Percentiles rank a stretch among this genome's conserved stretches.
phyloP scores from a whole-genome alignment of 2,888 invertebrate genomes.

The Aphidoletes aphidimyza region DNA sequence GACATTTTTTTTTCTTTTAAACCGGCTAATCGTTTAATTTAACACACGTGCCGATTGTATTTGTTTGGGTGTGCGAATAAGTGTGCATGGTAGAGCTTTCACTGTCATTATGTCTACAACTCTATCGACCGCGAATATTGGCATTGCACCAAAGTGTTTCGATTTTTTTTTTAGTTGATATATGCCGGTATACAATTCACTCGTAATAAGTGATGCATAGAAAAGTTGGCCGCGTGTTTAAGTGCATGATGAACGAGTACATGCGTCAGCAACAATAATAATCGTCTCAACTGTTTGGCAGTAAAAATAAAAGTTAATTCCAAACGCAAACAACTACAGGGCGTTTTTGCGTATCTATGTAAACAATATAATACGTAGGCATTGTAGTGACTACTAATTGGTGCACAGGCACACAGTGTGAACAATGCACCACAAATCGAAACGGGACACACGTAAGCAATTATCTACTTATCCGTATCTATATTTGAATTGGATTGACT shows the following conservation, averaged over 20 bases:
- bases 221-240: not conserved
- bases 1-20: not conserved
- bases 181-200: not conserved
- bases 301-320: not conserved
- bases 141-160: constrained; percentile 2
- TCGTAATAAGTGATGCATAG: not conserved
- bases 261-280: not conserved
- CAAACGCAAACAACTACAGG: constrained; percentile 36
- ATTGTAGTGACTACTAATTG: constrained; percentile 36
- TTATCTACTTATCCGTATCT: not conserved
- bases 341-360: not conserved
- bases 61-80: constrained; percentile 9
- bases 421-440: constrained; percentile 1
- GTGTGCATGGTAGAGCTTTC: not conserved
- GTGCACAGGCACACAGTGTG: not conserved
- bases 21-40: constrained; percentile 48
- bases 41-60: constrained; percentile 43
- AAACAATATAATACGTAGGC: constrained; percentile 9
- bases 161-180: not conserved
- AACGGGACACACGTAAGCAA: constrained; percentile 4
- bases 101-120: not conserved
- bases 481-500: not conserved
- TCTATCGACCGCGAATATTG: constrained; percentile 11
- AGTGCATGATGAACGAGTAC: not conserved
- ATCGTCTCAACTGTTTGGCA: not conserved